These are phyloP conservation scores for Felis catus DNA, from an alignment of 2,113 vertebrate species.

Conservation along the genomic window F.catus_Fca126_mat1.0 CM031414.1:32325501-32326000, in stretches of 20 bases:
- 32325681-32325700: not conserved
- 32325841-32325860: not conserved
- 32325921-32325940: not conserved
- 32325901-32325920: not conserved
- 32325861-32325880: not conserved
- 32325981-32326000: not conserved
- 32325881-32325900: not conserved
- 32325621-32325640: not conserved
- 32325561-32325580: not conserved
- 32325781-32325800: not conserved
- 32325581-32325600: constrained; percentile 16
- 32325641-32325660: not conserved
- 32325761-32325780: not conserved
- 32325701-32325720: not conserved
- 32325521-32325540: no score
- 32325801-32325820: not conserved
- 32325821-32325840: not conserved
- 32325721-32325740: not conserved
- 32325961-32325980: not conserved
- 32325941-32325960: not conserved
- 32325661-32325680: not conserved
- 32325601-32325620: not conserved
- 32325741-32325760: not conserved
- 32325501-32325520: no score
- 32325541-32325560: not conserved